Evolutionary conservation across 2,888 invertebrate genomes (phyloP).

Genomic region (Oligia strigilis): DNA sequence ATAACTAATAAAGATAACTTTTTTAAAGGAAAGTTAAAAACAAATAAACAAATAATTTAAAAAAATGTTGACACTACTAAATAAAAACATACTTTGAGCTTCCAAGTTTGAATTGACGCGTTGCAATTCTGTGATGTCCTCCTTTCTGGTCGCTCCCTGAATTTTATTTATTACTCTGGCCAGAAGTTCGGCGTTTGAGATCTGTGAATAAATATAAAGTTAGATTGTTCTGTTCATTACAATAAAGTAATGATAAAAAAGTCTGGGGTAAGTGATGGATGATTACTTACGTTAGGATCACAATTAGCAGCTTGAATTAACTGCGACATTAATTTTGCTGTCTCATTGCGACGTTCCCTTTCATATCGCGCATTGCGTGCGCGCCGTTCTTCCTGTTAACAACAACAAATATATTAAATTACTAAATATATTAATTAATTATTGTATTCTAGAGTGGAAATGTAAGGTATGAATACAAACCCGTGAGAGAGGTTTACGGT

Average conservation of each 20-base stretch:
- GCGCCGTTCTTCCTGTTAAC: slow-evolving; percentile 72
- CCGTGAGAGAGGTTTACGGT: slow-evolving; percentile 71
- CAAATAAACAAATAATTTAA: too few species aligned
- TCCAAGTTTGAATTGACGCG: slow-evolving; percentile 69
- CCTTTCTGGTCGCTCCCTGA: slow-evolving; percentile 54
- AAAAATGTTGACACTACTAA: too few species aligned
- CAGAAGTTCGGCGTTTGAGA: slow-evolving; percentile 67
- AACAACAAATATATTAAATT: neutral
- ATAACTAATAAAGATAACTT: too few species aligned
- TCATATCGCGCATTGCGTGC: slow-evolving; percentile 79
- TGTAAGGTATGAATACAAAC: slow-evolving; percentile 62
- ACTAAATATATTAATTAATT: neutral
- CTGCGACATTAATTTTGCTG: slow-evolving; percentile 70
- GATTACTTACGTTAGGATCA: slow-evolving; percentile 66
- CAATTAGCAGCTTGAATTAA: slow-evolving; percentile 71
- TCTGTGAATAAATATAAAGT: slow-evolving; percentile 46
- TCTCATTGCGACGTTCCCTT: slow-evolving; percentile 74
- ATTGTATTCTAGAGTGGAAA: neutral
- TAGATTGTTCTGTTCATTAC: neutral
- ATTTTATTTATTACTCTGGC: slow-evolving; percentile 70
- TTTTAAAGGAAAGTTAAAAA: too few species aligned
- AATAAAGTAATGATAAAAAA: too few species aligned
- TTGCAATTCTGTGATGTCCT: slow-evolving; percentile 65
- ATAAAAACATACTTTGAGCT: slow-evolving; percentile 67
- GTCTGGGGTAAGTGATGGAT: neutral